Base-by-base conservation (phyloP, 2,113 vertebrate genomes). In the Tenrec ecaudatus region DNA sequence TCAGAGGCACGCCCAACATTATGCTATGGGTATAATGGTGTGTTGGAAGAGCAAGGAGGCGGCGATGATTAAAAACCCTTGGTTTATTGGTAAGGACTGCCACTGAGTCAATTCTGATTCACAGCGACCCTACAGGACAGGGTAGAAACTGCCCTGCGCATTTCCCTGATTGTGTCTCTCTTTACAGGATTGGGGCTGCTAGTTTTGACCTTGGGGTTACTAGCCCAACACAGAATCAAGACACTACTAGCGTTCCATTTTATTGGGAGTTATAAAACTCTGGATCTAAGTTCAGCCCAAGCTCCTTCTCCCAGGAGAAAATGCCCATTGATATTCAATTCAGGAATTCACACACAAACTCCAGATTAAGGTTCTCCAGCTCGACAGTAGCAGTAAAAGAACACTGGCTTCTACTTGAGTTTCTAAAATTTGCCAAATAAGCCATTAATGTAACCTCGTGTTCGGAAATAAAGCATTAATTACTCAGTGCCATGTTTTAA, bases 401-500 rank as follows among this genome's bases (percentile, higher is more conserved):
- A 90, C 12, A 53, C 15, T 38, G 33, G 76, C 58, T 86, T 83
- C 88, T 87, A 36, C 47, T 3, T 40, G 40, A 66, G 86, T 60
- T 86, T 82, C 81, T 76, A 69, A 89, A 80, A 77, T 38, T 82
- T 58, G 75, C 75, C 38, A 27, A 40, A 6, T 36, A 40, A 77
- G 75, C 36, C 73, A 40, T 40, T 40, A 40, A 33, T 25, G 23
- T 76, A 76, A 25, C 36, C 27, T 36, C 36, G 40, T 76, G 36
- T 76, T 76, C 23, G 62, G 68, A 81, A 79, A 68, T 16, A 82
- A 82, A 84, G 80, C 43, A 64, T 38, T 90, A 92, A 92, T 33
- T 47, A 80, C 71, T 36, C 77, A 38, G 17, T 77, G 94, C 31
- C 60, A 73, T 29, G 33, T 57, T 31, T 53, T 81, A 77, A 57